Evolutionary conservation across 2,113 vertebrate genomes (phyloP).

Genomic region (Fulmarus glacialis): DNA sequence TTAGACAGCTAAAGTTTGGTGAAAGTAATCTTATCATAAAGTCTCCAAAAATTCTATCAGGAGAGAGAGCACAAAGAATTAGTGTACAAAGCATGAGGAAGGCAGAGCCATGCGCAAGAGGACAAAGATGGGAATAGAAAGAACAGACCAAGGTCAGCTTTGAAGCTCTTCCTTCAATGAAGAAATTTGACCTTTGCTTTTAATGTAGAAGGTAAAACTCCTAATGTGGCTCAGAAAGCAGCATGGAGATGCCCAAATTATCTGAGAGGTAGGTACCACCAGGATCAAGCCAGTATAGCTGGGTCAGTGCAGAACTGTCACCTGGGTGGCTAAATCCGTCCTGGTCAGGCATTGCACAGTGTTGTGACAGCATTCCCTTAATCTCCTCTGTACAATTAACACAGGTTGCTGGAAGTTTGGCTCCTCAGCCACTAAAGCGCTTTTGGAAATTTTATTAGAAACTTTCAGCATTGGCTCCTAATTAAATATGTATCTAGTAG

Average conservation of each 20-base stretch:
- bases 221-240: not conserved
- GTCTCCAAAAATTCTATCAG: not conserved
- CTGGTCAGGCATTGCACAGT: not conserved
- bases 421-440: not conserved
- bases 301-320: not conserved
- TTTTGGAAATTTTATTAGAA: not conserved
- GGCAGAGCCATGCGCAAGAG: fast-evolving
- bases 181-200: not conserved
- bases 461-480: not conserved
- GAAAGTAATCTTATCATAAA: not conserved
- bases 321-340: not conserved
- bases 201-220: not conserved
- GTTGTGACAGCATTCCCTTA: not conserved
- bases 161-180: not conserved
- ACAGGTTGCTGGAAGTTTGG: not conserved
- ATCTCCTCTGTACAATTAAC: not conserved
- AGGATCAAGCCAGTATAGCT: not conserved
- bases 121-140: not conserved
- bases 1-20: not conserved
- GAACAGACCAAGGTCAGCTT: not conserved
- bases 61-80: not conserved
- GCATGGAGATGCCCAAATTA: not conserved
- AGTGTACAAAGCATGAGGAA: not conserved
- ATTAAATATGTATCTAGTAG: not conserved
- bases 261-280: not conserved